Evolutionary conservation across 2,888 invertebrate species (phyloP).

Genomic region (Mycalesis mineus): DNA sequence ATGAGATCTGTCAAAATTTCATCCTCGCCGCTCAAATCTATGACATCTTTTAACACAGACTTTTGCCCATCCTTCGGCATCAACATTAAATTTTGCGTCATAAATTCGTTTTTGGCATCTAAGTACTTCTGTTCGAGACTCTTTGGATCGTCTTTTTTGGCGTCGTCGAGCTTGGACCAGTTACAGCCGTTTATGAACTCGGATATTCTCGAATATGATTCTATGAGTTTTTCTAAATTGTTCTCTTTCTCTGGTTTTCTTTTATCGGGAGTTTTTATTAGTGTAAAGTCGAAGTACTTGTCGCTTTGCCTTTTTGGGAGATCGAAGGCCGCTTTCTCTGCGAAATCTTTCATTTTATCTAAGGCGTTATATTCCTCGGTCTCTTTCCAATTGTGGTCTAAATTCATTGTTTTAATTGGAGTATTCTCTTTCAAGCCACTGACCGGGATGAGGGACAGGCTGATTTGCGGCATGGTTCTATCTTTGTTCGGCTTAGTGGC

Average conservation of each 20-base stretch:
- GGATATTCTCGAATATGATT: conserved; percentile 68
- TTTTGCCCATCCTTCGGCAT: conserved; percentile 61
- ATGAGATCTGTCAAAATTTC: conserved; percentile 55
- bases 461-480: conserved; percentile 68
- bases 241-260: conserved; percentile 56
- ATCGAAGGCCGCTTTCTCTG: conserved; percentile 71
- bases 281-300: conserved; percentile 52
- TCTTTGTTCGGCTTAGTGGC: conserved; percentile 54
- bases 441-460: conserved; percentile 69
- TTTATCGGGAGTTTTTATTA: conserved; percentile 49
- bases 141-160: conserved; percentile 58
- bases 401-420: conserved; percentile 56
- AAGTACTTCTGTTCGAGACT: conserved; percentile 67
- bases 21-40: conserved; percentile 65
- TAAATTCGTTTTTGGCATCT: conserved; percentile 71
- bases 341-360: conserved; percentile 75
- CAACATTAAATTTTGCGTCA: conserved; percentile 66
- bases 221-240: conserved; percentile 62
- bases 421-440: conserved; percentile 58
- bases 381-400: conserved; percentile 58
- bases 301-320: conserved; percentile 59
- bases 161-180: conserved; percentile 60
- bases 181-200: conserved; percentile 74
- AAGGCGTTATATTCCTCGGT: conserved; percentile 68
- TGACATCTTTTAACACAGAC: conserved; percentile 59